These are phyloP conservation scores for Butorides virescens DNA, from an alignment of 2,113 vertebrate genomes.

Conservation along the genomic window DNA sequence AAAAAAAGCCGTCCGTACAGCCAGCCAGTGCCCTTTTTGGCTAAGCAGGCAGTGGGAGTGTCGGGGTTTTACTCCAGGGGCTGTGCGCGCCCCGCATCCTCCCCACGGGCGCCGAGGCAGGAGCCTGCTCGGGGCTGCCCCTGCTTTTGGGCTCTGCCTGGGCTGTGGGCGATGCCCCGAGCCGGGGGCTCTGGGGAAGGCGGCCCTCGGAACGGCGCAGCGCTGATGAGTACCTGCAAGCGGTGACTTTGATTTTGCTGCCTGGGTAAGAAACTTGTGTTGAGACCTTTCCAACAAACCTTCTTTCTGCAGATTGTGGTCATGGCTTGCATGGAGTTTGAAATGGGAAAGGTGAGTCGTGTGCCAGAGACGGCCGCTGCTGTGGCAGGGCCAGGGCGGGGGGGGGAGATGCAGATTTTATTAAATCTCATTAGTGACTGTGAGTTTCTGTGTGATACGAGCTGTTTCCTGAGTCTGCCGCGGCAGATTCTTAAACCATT, in stretches of 20 bases:
- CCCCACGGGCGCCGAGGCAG: rapidly evolving
- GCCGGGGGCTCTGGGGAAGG: no score
- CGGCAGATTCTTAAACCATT: background rate
- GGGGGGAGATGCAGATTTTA: background rate
- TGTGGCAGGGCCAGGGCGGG: background rate
- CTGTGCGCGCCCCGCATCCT: background rate
- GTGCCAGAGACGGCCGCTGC: background rate
- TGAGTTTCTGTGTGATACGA: rapidly evolving
- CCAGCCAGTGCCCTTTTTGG: background rate
- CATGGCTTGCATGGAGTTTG: constrained; percentile 96
- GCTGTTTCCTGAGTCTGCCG: background rate
- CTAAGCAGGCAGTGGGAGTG: background rate
- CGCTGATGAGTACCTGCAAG: background rate
- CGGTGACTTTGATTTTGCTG: background rate
- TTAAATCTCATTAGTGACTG: background rate
- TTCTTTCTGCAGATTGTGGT: constrained; percentile 81
- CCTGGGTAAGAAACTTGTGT: background rate
- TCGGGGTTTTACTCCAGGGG: background rate
- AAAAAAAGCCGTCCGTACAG: background rate
- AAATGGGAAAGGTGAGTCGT: constrained; percentile 92
- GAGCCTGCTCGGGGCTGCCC: background rate
- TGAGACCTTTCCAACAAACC: background rate
- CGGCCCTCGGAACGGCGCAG: background rate
- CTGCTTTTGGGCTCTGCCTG: background rate
- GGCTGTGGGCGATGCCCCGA: background rate